These are phyloP conservation scores for Setophaga coronata DNA, from an alignment of 2,113 vertebrate genomes.

Conservation along the genomic window DNA sequence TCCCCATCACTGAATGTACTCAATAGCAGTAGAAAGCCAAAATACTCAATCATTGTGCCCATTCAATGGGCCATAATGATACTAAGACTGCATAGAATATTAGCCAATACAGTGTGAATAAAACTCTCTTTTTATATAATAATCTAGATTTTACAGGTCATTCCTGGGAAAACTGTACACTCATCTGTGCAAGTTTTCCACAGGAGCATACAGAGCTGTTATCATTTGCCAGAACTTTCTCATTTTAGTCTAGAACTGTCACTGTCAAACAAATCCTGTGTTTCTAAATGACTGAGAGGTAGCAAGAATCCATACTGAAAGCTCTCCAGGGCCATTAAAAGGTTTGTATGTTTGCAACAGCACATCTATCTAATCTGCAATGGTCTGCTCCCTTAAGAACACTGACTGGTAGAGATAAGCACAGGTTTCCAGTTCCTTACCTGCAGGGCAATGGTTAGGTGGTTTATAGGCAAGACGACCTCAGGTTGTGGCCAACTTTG, in stretches of 20 bases:
- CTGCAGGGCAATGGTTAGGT: constrained; percentile 4
- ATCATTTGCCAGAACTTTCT: background rate
- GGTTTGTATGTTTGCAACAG: background rate
- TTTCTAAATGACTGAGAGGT: background rate
- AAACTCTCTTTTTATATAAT: background rate
- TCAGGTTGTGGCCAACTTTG: background rate
- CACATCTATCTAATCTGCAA: background rate
- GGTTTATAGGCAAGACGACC: constrained; percentile 4
- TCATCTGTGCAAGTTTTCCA: background rate
- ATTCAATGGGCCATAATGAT: background rate
- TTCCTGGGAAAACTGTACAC: background rate
- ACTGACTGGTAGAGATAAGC: constrained; percentile 2
- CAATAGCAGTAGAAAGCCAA: background rate
- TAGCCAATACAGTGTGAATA: background rate
- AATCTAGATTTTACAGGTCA: background rate
- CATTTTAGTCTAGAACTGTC: constrained; percentile 17
- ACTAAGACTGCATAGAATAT: background rate
- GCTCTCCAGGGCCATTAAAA: constrained; percentile 3
- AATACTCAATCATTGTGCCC: background rate
- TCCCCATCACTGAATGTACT: background rate
- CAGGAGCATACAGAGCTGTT: background rate
- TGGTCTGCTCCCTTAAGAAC: background rate
- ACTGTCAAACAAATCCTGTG: constrained; percentile 1
- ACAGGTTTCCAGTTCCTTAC: constrained; percentile 41
- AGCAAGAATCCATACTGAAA: background rate